Conservation (phyloP, 2,797 vertebrate species). For the Chiroxiphia lanceolata region DNA sequence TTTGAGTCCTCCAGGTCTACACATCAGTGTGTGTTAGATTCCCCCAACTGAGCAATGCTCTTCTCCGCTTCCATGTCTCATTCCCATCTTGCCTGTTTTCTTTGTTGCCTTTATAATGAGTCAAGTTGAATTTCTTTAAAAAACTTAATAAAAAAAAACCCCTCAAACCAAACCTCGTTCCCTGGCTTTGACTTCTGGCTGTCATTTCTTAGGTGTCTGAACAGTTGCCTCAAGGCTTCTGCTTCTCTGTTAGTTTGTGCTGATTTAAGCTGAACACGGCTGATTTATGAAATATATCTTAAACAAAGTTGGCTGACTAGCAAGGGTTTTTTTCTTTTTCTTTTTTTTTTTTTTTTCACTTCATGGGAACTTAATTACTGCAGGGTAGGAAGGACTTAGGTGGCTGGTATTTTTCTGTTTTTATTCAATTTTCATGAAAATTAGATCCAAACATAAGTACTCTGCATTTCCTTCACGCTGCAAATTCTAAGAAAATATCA, state of each 20-base stretch:
- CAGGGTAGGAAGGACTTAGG: not conserved
- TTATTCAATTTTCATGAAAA: slow-evolving; percentile 48
- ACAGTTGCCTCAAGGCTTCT: not conserved
- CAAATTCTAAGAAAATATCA: slow-evolving; percentile 28
- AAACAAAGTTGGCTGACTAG: slow-evolving; percentile 24
- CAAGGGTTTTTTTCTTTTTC: not conserved
- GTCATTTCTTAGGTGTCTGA: slow-evolving; percentile 26
- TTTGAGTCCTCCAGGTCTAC: not conserved
- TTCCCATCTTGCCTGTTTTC: not conserved
- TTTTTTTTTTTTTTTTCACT: not conserved
- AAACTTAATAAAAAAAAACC: not conserved
- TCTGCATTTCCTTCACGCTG: slow-evolving; percentile 3
- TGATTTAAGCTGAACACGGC: not conserved
- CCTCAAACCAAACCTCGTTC: not conserved
- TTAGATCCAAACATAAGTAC: not conserved
- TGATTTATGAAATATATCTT: slow-evolving; percentile 13
- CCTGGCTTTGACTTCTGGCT: not conserved
- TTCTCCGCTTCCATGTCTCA: not conserved
- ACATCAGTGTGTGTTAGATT: not conserved
- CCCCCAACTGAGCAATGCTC: not conserved
- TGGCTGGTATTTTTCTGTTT: not conserved
- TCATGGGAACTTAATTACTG: slow-evolving; percentile 21
- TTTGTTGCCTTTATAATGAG: not conserved
- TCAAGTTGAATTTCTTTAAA: not conserved
- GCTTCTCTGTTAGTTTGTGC: not conserved